Conservation (phyloP, 1,140 invertebrate species). For the Nasonia giraulti region DNA sequence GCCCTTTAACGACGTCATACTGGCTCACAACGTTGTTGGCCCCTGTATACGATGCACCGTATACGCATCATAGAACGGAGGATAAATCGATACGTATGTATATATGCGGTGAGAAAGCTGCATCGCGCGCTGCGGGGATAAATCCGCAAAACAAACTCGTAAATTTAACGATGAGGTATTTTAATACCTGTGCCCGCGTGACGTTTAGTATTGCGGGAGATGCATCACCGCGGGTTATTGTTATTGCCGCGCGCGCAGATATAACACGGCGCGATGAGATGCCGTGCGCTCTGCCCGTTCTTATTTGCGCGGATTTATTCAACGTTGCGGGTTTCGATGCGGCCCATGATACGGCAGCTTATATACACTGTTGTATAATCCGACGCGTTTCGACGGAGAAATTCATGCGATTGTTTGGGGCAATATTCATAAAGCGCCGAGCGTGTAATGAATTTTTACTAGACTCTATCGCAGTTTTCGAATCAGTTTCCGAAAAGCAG, state of each 20-base stretch:
- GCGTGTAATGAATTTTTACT: no score
- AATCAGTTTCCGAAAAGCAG: no score
- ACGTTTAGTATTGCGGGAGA: slow-evolving; percentile 29
- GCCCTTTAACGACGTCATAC: slow-evolving; percentile 23
- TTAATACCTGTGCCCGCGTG: slow-evolving; percentile 9
- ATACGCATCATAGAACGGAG: background rate
- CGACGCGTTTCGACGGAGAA: background rate
- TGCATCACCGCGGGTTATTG: background rate
- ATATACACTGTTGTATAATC: background rate
- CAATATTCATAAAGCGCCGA: no score
- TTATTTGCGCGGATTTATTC: background rate
- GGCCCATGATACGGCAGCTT: no score
- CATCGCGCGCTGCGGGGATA: background rate
- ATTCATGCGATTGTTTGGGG: no score
- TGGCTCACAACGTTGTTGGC: background rate
- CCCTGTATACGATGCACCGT: no score
- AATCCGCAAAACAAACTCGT: slow-evolving; percentile 24
- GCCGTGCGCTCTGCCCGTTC: background rate
- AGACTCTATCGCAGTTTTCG: no score
- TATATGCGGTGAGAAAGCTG: no score
- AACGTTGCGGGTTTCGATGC: no score
- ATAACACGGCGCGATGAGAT: background rate
- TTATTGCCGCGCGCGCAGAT: background rate
- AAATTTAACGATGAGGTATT: slow-evolving; percentile 43
- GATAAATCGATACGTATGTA: slow-evolving; percentile 2